Conservation (phyloP, 1,140 invertebrate genomes). For the Drosophila varians region DNA sequence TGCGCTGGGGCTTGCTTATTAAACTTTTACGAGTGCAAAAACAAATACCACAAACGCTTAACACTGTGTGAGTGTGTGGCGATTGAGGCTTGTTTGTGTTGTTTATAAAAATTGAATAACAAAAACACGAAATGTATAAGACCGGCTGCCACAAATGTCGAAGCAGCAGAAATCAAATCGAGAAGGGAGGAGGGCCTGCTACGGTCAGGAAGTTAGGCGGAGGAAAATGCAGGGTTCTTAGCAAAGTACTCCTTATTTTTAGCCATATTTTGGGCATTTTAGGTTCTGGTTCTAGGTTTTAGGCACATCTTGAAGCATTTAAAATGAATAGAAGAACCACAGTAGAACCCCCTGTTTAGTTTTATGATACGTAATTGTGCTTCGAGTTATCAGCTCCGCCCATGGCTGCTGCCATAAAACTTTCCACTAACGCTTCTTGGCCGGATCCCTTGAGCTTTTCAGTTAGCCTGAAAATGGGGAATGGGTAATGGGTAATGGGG, state of each 20-base stretch:
- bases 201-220: not conserved
- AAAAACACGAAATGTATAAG: slow-evolving; percentile 37
- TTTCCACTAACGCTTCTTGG: slow-evolving; percentile 29
- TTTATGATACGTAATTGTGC: no score
- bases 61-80: slow-evolving; percentile 1
- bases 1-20: slow-evolving; percentile 49
- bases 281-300: no score
- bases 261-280: no score
- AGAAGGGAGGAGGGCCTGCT: slow-evolving; percentile 15
- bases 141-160: slow-evolving; percentile 51
- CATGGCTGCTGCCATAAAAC: slow-evolving; percentile 44
- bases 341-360: no score
- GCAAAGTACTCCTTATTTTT: not conserved
- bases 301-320: no score
- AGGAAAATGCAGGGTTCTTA: not conserved
- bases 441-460: slow-evolving; percentile 21
- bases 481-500: no score
- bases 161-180: slow-evolving; percentile 42
- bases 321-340: no score
- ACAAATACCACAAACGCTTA: slow-evolving; percentile 53
- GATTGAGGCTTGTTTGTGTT: slow-evolving; percentile 20
- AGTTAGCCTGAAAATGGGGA: slow-evolving; percentile 26
- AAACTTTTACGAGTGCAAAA: slow-evolving; percentile 69
- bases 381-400: slow-evolving; percentile 24
- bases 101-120: slow-evolving; percentile 70